These are phyloP conservation scores for Acrossocheilus wenchowensis DNA, from an alignment of 2,797 vertebrate genomes.

Conservation along the genomic window DNA sequence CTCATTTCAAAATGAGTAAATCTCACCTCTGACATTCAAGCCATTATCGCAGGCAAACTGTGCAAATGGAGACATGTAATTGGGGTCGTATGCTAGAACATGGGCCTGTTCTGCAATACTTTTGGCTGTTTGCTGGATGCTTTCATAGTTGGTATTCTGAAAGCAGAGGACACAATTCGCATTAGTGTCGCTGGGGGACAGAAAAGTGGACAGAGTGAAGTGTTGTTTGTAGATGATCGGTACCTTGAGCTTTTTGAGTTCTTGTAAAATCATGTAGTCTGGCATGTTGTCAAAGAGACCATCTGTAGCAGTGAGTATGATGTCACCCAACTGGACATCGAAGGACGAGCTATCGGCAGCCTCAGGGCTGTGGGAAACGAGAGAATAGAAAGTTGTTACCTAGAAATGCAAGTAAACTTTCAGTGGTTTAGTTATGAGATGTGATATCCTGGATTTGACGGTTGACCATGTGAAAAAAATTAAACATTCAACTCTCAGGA, in stretches of 20 bases:
- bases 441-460: not conserved
- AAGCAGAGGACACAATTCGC: slow-evolving; percentile 29
- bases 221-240: not conserved
- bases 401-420: slow-evolving; percentile 3
- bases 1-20: not conserved
- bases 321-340: slow-evolving; percentile 96
- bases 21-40: slow-evolving; percentile 94
- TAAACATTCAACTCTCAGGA: not conserved
- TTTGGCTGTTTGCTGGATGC: slow-evolving; percentile 93
- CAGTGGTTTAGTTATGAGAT: not conserved
- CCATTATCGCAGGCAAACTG: slow-evolving; percentile 99
- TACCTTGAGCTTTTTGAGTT: slow-evolving; percentile 96
- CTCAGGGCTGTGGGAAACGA: slow-evolving; percentile 84
- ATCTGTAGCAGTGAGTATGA: slow-evolving; percentile 96
- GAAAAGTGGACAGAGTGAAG: not conserved
- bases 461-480: not conserved
- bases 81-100: slow-evolving; percentile 96
- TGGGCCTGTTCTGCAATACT: slow-evolving; percentile 98
- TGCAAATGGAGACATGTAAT: slow-evolving; percentile 99
- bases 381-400: not conserved
- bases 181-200: not conserved
- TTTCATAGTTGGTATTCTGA: slow-evolving; percentile 96
- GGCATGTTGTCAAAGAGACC: slow-evolving; percentile 99
- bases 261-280: slow-evolving; percentile 98
- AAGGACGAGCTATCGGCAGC: slow-evolving; percentile 96